A percentile compares a stretch with the other conserved stretches of the same genome.
These are phyloP conservation scores for Sturmia bella DNA, from an alignment of 2,888 invertebrate genomes.

Conservation along the genomic window DNA sequence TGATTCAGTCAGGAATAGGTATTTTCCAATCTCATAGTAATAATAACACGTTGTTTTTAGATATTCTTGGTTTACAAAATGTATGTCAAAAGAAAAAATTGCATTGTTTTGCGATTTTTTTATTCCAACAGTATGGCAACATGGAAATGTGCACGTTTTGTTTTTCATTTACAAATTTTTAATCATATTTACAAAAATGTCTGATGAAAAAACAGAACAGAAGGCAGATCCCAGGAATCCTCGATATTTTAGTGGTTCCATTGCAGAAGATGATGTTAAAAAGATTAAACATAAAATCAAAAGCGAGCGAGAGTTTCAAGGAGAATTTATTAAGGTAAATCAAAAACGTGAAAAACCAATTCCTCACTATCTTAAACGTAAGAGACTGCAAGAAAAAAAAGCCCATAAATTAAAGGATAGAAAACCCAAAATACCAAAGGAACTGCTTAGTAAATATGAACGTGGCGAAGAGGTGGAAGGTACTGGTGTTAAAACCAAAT, in stretches of 20 bases:
- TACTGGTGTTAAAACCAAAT: slow-evolving; percentile 85
- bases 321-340: slow-evolving; percentile 76
- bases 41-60: too few relatives aligned
- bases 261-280: slow-evolving; percentile 70
- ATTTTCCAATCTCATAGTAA: too few relatives aligned
- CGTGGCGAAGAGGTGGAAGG: slow-evolving; percentile 85
- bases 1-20: too few relatives aligned
- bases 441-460: slow-evolving; percentile 83
- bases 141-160: slow-evolving; percentile 28
- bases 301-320: slow-evolving; percentile 74
- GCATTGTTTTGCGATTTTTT: too few relatives aligned
- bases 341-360: slow-evolving; percentile 47
- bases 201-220: slow-evolving; percentile 8
- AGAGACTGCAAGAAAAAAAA: slow-evolving; percentile 24
- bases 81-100: too few relatives aligned
- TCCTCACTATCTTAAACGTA: slow-evolving; percentile 55
- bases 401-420: slow-evolving; percentile 47
- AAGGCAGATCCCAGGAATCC: slow-evolving; percentile 4
- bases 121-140: background rate
- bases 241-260: slow-evolving; percentile 68
- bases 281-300: slow-evolving; percentile 74
- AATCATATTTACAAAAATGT: slow-evolving; percentile 26
- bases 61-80: too few relatives aligned
- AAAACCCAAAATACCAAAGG: slow-evolving; percentile 73
- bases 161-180: background rate